Evolutionary conservation across 35 echinoderm and acorn worm species (phyloP), one percentile per base, ranked within the genome.

Genomic region (Strongylocentrotus purpuratus): DNA sequence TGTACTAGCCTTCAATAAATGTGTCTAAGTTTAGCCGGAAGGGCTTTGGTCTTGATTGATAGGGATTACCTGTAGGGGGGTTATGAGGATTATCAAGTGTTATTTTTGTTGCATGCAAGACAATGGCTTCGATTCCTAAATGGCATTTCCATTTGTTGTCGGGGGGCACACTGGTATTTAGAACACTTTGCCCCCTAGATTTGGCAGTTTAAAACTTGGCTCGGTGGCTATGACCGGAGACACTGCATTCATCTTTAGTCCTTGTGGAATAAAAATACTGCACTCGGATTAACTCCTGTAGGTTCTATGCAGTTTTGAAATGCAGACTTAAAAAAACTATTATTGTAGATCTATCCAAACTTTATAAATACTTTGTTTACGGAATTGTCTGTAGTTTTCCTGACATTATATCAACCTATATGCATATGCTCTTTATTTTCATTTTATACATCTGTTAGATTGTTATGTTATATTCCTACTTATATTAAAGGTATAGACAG

Each of bases 71-170:
- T 78, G 65, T 78, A 3, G 7, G 3, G 22, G 28, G 65, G 2
- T 78, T 28, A 78, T 78, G 7, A 78, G 65, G 65, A 78, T 78
- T 78, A 78, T 78, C 65, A 78, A n/a, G 65, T 78, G 65, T 78
- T 78, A 78, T 78, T 78, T 78, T 78, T 78, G 65, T 78, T 78
- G 25, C 65, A 78, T 78, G 65, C 65, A 78, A 28, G 65, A 55
- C 65, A 78, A 78, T 78, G 7, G 65, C 65, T 78, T n/a, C 20
- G 65, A 78, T 4, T 14, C 65, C 28, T 28, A 78, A 78, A 78
- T 78, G 65, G 65, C 2, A 78, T 78, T 78, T 78, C 65, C 65
- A n/a, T 78, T 22, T 22, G 25, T 28, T 78, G 25, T 78, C 5
- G 65, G 20, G 20, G 35, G 65, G 65, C 65, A 78, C 20, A 78